phyloP scores from a whole-genome alignment of 1,140 invertebrate genomes.

The Drosophila prosaltans region DNA sequence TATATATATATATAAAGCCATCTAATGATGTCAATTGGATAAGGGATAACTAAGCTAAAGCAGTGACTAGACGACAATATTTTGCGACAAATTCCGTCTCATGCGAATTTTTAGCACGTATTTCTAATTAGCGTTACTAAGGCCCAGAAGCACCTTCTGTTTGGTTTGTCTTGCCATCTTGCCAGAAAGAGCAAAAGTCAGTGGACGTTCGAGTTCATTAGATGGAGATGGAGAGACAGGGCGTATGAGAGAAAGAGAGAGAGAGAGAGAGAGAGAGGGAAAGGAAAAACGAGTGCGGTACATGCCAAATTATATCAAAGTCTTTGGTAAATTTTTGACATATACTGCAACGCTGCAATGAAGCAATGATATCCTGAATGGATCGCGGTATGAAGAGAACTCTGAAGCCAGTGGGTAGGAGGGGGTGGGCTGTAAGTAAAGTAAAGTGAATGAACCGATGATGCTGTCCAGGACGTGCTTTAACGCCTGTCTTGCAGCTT shows the following conservation, averaged over 20 bases:
- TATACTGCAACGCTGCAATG: constrained; percentile 35
- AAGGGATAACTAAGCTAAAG: neutral
- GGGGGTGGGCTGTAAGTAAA: neutral
- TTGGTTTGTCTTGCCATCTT: neutral
- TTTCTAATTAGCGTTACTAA: constrained; percentile 65
- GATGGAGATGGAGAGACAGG: neutral
- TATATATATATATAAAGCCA: neutral
- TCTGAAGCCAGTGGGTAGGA: neutral
- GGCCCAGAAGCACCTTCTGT: constrained; percentile 31
- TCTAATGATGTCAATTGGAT: constrained; percentile 34
- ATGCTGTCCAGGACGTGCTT: constrained; percentile 52
- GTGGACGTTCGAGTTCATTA: constrained; percentile 35
- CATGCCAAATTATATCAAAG: constrained; percentile 64
- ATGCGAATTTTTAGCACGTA: constrained; percentile 66
- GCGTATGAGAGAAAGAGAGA: neutral
- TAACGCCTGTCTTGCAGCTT: constrained; percentile 65
- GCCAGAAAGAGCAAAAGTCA: constrained; percentile 35
- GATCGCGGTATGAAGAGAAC: neutral
- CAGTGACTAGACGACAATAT: neutral
- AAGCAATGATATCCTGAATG: neutral
- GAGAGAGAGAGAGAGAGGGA: neutral
- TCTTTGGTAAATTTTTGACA: constrained; percentile 65
- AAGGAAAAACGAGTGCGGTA: constrained; percentile 29
- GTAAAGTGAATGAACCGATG: constrained; percentile 51
- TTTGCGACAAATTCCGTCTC: constrained; percentile 20